Conservation (phyloP, 1,140 invertebrate species). For the Nephila pilipes region DNA sequence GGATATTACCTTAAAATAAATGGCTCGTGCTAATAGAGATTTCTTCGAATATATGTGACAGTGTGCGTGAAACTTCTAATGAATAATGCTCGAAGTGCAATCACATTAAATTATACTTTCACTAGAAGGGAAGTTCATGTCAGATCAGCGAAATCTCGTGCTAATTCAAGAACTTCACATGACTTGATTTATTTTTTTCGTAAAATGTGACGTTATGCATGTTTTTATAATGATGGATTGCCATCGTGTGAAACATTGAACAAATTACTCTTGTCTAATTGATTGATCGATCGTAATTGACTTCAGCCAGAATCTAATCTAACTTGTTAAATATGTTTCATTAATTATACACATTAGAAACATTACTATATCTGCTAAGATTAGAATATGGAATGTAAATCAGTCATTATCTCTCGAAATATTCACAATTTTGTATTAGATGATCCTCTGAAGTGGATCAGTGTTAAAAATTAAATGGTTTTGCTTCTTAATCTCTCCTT, state of each 20-base stretch:
- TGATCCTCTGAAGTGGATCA: too few species aligned
- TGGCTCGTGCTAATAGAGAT: background rate
- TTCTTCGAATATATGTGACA: background rate
- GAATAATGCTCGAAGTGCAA: background rate
- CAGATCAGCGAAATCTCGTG: background rate
- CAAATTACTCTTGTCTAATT: background rate
- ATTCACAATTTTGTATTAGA: too few species aligned
- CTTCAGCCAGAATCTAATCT: background rate
- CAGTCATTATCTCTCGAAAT: too few species aligned
- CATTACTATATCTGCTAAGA: background rate
- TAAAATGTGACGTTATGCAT: background rate
- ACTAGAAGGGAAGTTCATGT: background rate
- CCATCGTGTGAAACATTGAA: background rate
- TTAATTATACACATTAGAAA: background rate
- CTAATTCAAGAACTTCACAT: background rate
- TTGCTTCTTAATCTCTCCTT: too few species aligned
- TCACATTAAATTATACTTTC: constrained; percentile 17
- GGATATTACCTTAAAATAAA: background rate
- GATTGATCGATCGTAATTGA: background rate
- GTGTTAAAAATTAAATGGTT: too few species aligned
- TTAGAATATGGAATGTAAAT: too few species aligned
- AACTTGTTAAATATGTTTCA: background rate
- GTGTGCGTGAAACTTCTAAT: background rate
- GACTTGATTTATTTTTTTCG: background rate
- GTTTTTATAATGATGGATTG: background rate